A percentile compares a stretch with the other conserved stretches of the same genome.
These are phyloP conservation scores for Diplodus sargus DNA, from an alignment of 2,797 vertebrate species.

Conservation along the genomic window DNA sequence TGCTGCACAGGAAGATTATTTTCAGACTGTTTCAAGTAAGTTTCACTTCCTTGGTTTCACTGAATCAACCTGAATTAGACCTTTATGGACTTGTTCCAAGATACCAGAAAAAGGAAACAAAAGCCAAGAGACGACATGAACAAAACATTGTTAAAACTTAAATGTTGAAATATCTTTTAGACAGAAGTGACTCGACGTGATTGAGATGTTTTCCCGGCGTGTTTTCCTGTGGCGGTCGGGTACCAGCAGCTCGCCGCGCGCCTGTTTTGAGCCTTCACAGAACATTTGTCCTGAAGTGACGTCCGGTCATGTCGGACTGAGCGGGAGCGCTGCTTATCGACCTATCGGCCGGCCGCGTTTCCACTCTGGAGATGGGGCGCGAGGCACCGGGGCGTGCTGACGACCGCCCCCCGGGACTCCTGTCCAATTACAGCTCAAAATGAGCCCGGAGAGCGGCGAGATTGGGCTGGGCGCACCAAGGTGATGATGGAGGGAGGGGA, in stretches of 20 bases:
- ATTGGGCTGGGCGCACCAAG: slow-evolving; percentile 73
- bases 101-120: neutral
- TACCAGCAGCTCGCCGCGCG: neutral
- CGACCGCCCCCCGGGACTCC: slow-evolving; percentile 68
- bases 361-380: slow-evolving; percentile 66
- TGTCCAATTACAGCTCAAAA: slow-evolving; percentile 85
- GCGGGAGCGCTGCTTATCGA: slow-evolving; percentile 66
- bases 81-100: neutral
- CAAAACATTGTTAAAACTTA: too few species aligned
- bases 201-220: neutral
- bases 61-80: neutral
- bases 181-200: too few species aligned
- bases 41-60: too few species aligned
- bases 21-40: too few species aligned
- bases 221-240: neutral
- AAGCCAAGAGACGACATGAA: neutral
- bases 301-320: slow-evolving; percentile 51
- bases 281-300: slow-evolving; percentile 29
- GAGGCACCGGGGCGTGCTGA: slow-evolving; percentile 75
- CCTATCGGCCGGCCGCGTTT: slow-evolving; percentile 56
- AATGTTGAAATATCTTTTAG: too few species aligned
- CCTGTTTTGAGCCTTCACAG: slow-evolving; percentile 2
- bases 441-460: slow-evolving; percentile 74
- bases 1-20: too few species aligned
- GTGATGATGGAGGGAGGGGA: slow-evolving; percentile 58